Evolutionary conservation across 2,888 invertebrate species (phyloP), one percentile per base, ranked within the genome.

Genomic region (Eupithecia vulgata): DNA sequence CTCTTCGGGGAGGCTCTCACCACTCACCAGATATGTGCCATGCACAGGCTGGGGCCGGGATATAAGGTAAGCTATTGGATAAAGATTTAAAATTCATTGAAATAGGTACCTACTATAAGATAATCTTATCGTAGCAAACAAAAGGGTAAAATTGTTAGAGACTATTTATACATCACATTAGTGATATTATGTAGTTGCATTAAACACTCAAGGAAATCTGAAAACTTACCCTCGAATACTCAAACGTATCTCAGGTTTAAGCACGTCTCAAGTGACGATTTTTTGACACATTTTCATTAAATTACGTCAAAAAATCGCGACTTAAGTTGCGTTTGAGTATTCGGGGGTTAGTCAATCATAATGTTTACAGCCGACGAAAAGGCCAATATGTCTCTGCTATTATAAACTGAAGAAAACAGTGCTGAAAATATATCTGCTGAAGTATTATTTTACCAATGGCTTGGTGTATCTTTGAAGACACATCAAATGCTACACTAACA

Each of bases 11-110:
- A 99, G 94, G 98, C 99, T 65, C 96, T 99, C 82, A 98, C 98
- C 73, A 98, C 99, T 75, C 99, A 99, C 94, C 99, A 99, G 93
- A 98, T 99, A 84, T 98, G 99, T 95, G 99, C 99, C 82, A 98
- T 99, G 97, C 99, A 99, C 94, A 96, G 99, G 83, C 96, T 99
- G 85, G 99, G 99, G 76, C 99, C 99, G 79, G 99, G 98, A 84
- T 99, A 99, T 95, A 99, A 99, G 97, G 99, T 99, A 94, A 74
- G 78, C 37, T 7, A 74, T 25, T 7, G 8, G 17, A 17, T 45
- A 45, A 17, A 45, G 5, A 45, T 45, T 45, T 45, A 45, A 40
- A 34, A 67, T 10, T 59, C 5, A 72, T 68, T 65, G 57, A 57
- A 13, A 17, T 7, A 52, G 45, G 30, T 30, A 30, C 30, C 5